These are phyloP conservation scores for Abrostola triplasia DNA, from an alignment of 2,888 invertebrate species.

Conservation along the genomic window DNA sequence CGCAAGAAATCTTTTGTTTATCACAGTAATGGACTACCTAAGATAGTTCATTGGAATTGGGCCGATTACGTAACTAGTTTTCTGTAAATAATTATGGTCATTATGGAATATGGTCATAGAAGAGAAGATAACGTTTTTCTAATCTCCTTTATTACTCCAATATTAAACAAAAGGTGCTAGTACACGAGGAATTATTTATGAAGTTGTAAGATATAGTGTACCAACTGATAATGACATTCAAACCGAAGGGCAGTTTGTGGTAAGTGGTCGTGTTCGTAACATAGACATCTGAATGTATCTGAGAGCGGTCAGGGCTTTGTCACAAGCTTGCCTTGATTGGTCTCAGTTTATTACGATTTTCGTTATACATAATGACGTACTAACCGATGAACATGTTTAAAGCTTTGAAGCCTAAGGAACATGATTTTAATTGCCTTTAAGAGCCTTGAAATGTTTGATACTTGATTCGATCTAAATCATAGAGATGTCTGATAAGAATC, in stretches of 20 bases:
- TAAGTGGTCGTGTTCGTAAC: not conserved
- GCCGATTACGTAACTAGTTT: slow-evolving; percentile 57
- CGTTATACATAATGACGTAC: too few relatives aligned
- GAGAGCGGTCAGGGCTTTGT: not conserved
- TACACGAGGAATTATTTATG: too few relatives aligned
- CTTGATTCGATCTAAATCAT: too few relatives aligned
- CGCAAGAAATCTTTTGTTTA: not conserved
- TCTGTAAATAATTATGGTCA: slow-evolving; percentile 72
- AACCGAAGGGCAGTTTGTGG: not conserved
- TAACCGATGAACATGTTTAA: too few relatives aligned
- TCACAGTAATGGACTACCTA: not conserved
- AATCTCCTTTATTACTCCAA: not conserved
- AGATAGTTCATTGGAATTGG: slow-evolving; percentile 10
- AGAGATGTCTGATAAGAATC: too few relatives aligned
- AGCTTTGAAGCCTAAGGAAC: too few relatives aligned
- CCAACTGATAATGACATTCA: not conserved
- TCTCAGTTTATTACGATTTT: not conserved
- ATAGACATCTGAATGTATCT: not conserved
- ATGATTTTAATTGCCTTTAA: too few relatives aligned
- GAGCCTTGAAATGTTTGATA: too few relatives aligned
- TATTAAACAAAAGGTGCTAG: not conserved
- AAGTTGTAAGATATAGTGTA: not conserved
- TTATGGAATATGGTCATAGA: slow-evolving; percentile 64
- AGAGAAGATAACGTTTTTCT: too few relatives aligned
- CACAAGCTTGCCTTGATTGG: not conserved